Conservation (phyloP, 1,140 invertebrate genomes). For the Heliconius melpomene region DNA sequence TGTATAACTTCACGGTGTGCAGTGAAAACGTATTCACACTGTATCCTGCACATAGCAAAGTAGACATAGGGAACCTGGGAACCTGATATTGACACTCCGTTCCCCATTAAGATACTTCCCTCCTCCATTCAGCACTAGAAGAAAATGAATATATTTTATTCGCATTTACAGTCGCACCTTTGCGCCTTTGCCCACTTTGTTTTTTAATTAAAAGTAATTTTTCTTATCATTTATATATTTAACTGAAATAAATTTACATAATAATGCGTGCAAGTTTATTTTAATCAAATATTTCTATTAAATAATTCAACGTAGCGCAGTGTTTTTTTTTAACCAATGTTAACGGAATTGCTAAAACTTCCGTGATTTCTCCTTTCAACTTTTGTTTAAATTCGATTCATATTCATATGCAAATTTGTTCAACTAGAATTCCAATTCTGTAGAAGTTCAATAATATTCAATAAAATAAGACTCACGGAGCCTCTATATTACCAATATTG, state of each 20-base stretch:
- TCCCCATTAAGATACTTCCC: neutral
- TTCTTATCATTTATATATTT: no score
- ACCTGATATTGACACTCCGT: neutral
- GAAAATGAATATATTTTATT: no score
- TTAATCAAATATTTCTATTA: no score
- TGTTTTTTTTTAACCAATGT: neutral
- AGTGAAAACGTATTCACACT: neutral
- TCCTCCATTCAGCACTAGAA: no score
- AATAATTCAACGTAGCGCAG: no score
- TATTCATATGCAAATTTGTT: slow-evolving; percentile 54
- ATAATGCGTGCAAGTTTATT: no score
- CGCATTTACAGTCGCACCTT: no score
- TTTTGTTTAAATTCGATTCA: slow-evolving; percentile 42
- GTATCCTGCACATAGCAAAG: neutral
- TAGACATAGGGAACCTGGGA: neutral
- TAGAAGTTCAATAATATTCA: slow-evolving; percentile 39
- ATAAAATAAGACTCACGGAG: slow-evolving; percentile 19
- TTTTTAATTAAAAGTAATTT: no score
- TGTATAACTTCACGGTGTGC: neutral
- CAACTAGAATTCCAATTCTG: slow-evolving; percentile 45
- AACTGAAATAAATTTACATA: no score
- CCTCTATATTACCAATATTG: neutral
- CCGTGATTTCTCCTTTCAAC: neutral
- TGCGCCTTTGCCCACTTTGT: no score
- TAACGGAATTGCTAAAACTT: neutral